Evolutionary conservation across 2,888 invertebrate species (phyloP).

Genomic region (Neoitamus cyanurus): DNA sequence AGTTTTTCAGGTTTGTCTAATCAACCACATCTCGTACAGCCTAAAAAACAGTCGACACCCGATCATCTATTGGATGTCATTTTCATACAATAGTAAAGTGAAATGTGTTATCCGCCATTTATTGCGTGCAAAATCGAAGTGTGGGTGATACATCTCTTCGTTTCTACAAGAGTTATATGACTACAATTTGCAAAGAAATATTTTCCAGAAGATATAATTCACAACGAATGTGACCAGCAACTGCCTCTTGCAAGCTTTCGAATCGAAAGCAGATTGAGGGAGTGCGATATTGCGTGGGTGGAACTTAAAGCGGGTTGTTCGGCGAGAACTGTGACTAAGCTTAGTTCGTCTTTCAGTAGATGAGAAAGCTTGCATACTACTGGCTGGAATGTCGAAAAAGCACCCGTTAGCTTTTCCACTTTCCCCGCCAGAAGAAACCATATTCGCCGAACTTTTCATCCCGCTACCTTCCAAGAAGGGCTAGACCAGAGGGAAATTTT

Average conservation of each 20-base stretch:
- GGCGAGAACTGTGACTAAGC: neutral
- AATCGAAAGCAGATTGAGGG: neutral
- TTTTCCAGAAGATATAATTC: too few relatives aligned
- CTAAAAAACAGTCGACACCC: too few relatives aligned
- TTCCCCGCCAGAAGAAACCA: neutral
- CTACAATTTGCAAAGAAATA: too few relatives aligned
- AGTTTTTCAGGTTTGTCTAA: too few relatives aligned
- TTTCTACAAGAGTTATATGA: too few relatives aligned
- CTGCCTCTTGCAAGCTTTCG: neutral
- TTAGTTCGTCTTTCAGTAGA: neutral
- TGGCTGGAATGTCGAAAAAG: constrained; percentile 34
- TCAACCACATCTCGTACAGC: too few relatives aligned
- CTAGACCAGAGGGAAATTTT: constrained; percentile 14
- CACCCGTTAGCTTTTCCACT: neutral
- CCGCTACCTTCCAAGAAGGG: neutral
- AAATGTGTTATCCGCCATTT: too few relatives aligned
- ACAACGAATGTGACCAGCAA: neutral
- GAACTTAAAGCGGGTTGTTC: neutral
- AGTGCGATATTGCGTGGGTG: neutral
- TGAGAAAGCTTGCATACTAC: neutral
- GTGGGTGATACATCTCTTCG: too few relatives aligned
- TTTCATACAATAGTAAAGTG: too few relatives aligned
- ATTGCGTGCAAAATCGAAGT: too few relatives aligned
- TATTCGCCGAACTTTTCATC: neutral
- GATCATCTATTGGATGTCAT: too few relatives aligned